These are phyloP conservation scores for Cordilura impudica DNA, from an alignment of 2,888 invertebrate genomes.

Conservation along the genomic window DNA sequence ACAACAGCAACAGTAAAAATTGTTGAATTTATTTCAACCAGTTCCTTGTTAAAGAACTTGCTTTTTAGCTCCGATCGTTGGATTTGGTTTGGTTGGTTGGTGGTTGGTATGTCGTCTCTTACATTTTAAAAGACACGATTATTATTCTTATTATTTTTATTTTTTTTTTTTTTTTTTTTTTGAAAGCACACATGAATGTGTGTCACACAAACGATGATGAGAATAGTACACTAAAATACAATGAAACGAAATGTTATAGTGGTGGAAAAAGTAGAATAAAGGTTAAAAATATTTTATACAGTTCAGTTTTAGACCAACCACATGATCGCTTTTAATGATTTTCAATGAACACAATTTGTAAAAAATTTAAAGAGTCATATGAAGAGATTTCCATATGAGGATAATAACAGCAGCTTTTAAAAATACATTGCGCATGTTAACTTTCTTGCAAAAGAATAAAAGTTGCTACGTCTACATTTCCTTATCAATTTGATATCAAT, in stretches of 20 bases:
- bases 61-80: slow-evolving; percentile 8
- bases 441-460: neutral
- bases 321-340: neutral
- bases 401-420: neutral
- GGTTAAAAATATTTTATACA: neutral
- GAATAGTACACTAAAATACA: neutral
- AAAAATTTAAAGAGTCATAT: neutral
- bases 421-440: neutral
- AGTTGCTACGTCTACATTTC: neutral
- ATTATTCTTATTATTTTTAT: no score
- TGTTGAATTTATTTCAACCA: slow-evolving; percentile 46
- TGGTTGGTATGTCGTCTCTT: slow-evolving; percentile 31
- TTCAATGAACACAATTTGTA: neutral
- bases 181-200: slow-evolving; percentile 52
- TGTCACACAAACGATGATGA: slow-evolving; percentile 46
- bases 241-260: neutral
- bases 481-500: slow-evolving; percentile 13
- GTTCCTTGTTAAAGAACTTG: slow-evolving; percentile 62
- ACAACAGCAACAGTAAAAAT: slow-evolving; percentile 18
- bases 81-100: slow-evolving; percentile 14
- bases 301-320: no score
- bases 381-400: neutral
- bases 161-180: no score
- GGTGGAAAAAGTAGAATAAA: neutral
- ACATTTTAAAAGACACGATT: slow-evolving; percentile 44